Evolutionary conservation across 2,797 vertebrate genomes (phyloP).

Genomic region (Prunella strophiata): DNA sequence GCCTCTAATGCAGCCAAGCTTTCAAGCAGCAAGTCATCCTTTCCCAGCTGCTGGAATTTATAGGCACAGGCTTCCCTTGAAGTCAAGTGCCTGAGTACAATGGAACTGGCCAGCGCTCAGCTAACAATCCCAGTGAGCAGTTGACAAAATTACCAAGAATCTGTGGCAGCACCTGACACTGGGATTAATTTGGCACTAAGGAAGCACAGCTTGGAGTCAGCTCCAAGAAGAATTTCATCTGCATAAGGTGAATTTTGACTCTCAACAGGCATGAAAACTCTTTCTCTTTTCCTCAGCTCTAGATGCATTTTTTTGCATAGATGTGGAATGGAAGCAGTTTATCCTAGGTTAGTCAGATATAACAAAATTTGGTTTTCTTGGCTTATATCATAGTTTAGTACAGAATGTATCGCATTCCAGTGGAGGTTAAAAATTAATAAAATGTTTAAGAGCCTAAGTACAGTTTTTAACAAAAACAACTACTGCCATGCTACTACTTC

Average conservation of each 20-base stretch:
- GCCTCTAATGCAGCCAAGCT: neutral
- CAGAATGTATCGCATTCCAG: too few relatives aligned
- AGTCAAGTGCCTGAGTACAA: neutral
- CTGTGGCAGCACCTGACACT: fast-evolving
- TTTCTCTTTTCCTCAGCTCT: neutral
- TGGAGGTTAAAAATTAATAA: neutral
- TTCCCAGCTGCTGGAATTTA: neutral
- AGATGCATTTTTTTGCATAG: neutral
- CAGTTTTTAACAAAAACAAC: neutral
- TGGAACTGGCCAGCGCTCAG: neutral
- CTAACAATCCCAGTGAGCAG: too few relatives aligned
- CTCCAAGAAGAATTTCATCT: neutral
- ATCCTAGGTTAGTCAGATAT: neutral
- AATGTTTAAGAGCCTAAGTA: fast-evolving
- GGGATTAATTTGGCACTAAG: neutral
- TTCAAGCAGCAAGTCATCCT: neutral
- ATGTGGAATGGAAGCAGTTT: neutral
- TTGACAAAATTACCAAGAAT: neutral
- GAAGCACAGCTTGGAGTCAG: too few relatives aligned
- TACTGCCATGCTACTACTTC: too few relatives aligned
- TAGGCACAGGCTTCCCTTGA: neutral
- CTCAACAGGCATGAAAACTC: neutral
- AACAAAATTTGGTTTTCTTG: neutral
- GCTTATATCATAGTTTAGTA: too few relatives aligned
- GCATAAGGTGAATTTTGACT: neutral